These are phyloP conservation scores for Oncorhynchus masou DNA, from an alignment of 2,113 vertebrate species.

Conservation along the genomic window DNA sequence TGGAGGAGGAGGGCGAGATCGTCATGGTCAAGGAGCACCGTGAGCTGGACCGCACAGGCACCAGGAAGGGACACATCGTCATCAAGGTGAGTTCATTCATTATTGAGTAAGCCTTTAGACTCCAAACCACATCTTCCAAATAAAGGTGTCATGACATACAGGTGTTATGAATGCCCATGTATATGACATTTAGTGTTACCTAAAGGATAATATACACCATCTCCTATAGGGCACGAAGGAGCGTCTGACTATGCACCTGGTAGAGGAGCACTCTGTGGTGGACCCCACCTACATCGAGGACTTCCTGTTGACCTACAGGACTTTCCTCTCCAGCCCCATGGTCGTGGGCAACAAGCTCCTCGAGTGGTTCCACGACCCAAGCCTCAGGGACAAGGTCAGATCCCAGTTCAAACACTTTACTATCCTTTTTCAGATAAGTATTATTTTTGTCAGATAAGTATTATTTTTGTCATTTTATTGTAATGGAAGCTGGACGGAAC, in stretches of 20 bases:
- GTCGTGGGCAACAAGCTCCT: conserved; percentile 97
- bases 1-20: conserved; percentile 97
- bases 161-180: too few species aligned
- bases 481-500: too few species aligned
- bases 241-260: conserved; percentile 96
- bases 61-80: conserved; percentile 98
- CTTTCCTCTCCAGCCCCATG: conserved; percentile 98
- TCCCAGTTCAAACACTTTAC: too few species aligned
- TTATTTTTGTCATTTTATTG: too few species aligned
- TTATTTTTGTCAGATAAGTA: too few species aligned
- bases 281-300: conserved; percentile 98
- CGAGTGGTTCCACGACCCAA: conserved; percentile 99
- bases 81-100: conserved; percentile 83
- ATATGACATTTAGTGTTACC: too few species aligned
- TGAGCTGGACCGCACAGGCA: conserved; percentile 95
- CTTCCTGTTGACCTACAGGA: conserved; percentile 95
- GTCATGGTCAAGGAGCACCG: conserved; percentile 99
- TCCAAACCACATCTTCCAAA: too few species aligned
- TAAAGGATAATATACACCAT: too few species aligned
- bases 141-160: too few species aligned
- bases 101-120: neutral
- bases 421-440: too few species aligned
- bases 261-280: conserved; percentile 97
- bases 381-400: conserved; percentile 96
- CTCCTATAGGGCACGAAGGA: conserved; percentile 87